These are phyloP conservation scores for Xenentodon cancila DNA, from an alignment of 2,797 vertebrate species.

Conservation along the genomic window DNA sequence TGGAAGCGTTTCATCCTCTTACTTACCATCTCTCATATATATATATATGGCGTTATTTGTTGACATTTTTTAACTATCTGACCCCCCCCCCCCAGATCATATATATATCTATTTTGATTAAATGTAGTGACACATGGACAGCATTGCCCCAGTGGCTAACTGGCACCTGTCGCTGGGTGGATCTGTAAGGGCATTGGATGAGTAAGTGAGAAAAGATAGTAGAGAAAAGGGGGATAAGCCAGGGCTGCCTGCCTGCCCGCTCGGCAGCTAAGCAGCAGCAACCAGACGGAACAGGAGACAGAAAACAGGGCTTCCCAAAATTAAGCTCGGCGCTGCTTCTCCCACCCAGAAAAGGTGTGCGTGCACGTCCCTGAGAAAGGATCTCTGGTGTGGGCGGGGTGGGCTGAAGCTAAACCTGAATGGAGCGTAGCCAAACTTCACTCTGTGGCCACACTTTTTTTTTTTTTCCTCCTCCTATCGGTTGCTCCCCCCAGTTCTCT, in stretches of 20 bases:
- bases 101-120: slow-evolving; percentile 26
- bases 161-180: slow-evolving; percentile 63
- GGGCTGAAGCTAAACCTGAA: slow-evolving; percentile 81
- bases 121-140: slow-evolving; percentile 28
- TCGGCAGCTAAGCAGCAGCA: slow-evolving; percentile 68
- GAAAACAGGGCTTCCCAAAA: slow-evolving; percentile 75
- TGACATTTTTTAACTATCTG: slow-evolving; percentile 64
- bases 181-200: slow-evolving; percentile 54
- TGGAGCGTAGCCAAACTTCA: slow-evolving; percentile 78
- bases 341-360: slow-evolving; percentile 63
- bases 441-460: slow-evolving; percentile 76
- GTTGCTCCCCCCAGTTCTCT: slow-evolving; percentile 43
- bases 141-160: slow-evolving; percentile 40
- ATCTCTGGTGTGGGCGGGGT: slow-evolving; percentile 63
- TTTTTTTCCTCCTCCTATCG: slow-evolving; percentile 29
- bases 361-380: slow-evolving; percentile 64
- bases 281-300: slow-evolving; percentile 74
- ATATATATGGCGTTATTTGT: slow-evolving; percentile 54
- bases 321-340: slow-evolving; percentile 69
- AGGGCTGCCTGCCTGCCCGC: slow-evolving; percentile 51
- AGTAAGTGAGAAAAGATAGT: slow-evolving; percentile 64
- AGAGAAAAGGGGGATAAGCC: slow-evolving; percentile 61
- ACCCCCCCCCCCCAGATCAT: slow-evolving; percentile 28
- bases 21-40: slow-evolving; percentile 33
- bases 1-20: slow-evolving; percentile 62